Evolutionary conservation across 2,113 vertebrate species (phyloP).

Genomic region (Phaethornis superciliosus): DNA sequence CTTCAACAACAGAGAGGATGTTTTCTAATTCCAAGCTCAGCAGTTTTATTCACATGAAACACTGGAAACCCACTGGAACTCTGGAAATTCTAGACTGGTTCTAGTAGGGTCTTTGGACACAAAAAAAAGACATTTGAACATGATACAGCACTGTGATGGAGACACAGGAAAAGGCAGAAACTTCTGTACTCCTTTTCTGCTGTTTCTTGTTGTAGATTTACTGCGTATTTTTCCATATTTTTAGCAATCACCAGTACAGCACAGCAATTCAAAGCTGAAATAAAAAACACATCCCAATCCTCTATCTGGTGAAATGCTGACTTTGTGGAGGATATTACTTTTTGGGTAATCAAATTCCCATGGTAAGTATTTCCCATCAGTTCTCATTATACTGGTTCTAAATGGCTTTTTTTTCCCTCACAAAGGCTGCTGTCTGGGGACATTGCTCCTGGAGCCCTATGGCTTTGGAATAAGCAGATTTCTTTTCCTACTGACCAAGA

Average conservation of each 20-base stretch:
- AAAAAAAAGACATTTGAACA: not conserved
- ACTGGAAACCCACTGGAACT: not conserved
- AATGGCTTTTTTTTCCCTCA: not conserved
- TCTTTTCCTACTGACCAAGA: not conserved
- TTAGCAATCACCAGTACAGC: not conserved
- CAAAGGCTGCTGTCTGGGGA: not conserved
- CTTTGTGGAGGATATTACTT: not conserved
- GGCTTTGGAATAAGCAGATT: not conserved
- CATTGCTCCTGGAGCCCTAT: not conserved
- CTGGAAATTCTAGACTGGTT: not conserved
- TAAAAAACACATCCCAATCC: not conserved
- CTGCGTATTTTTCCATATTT: not conserved
- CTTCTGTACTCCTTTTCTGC: not conserved
- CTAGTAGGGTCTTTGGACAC: not conserved
- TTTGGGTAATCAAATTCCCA: not conserved
- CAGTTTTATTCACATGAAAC: not conserved
- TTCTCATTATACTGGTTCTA: not conserved
- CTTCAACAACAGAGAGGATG: not conserved
- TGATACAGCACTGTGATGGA: not conserved
- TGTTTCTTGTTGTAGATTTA: not conserved
- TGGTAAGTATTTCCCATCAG: not conserved
- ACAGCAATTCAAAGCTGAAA: not conserved
- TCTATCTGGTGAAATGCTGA: not conserved
- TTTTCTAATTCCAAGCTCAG: not conserved
- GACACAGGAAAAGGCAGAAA: not conserved